phyloP scores from a whole-genome alignment of 2,113 vertebrate species.

The Phaethon lepturus region DNA sequence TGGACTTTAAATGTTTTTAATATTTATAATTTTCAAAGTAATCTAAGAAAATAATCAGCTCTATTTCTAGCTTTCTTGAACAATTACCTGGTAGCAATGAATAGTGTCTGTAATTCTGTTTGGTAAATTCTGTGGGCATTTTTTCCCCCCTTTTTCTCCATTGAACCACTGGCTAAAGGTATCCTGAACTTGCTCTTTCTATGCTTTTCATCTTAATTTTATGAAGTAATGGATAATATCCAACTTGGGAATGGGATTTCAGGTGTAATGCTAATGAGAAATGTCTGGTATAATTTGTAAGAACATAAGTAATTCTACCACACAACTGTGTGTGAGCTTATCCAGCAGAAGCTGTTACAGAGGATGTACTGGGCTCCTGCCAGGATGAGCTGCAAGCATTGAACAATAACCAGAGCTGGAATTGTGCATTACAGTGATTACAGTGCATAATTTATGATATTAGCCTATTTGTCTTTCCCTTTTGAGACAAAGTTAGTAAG shows the following conservation, averaged over 20 bases:
- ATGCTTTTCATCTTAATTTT: not conserved
- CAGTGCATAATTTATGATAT: not conserved
- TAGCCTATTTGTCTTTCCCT: not conserved
- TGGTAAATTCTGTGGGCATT: not conserved
- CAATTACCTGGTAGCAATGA: not conserved
- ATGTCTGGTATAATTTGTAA: constrained; percentile 27
- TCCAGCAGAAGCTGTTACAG: constrained; percentile 14
- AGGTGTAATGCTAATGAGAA: constrained; percentile 27
- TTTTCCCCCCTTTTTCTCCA: not conserved
- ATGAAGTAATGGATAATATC: not conserved
- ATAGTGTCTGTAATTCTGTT: not conserved
- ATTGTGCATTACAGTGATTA: not conserved
- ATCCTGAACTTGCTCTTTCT: not conserved
- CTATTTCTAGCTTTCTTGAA: not conserved
- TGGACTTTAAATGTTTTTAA: not conserved
- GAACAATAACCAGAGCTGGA: not conserved
- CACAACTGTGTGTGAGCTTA: not conserved
- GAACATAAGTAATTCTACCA: not conserved
- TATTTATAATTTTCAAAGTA: not conserved
- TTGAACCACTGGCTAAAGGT: not conserved
- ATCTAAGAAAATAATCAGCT: not conserved
- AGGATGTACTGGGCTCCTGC: not conserved
- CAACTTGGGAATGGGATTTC: not conserved
- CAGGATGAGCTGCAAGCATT: constrained; percentile 4
- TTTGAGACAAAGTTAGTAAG: not conserved